Evolutionary conservation across 37 sponge, comb jelly and placozoan genomes (phyloP).

Genomic region (Dysidea cf. avara): DNA sequence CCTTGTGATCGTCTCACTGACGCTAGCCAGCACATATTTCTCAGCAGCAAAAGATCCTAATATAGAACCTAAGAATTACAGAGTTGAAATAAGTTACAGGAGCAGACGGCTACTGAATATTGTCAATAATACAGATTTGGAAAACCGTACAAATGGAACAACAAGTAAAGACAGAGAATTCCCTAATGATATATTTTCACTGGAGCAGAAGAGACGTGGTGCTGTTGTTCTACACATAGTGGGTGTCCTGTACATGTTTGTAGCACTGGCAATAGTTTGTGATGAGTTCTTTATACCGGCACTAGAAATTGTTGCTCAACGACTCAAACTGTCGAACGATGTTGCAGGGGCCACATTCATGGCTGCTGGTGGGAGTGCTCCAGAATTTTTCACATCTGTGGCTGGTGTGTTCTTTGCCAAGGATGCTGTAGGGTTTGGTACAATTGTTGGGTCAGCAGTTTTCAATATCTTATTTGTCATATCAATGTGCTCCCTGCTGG

Average conservation of each 20-base stretch:
- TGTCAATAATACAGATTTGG: too few species aligned
- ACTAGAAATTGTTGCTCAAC: slow-evolving; percentile 83
- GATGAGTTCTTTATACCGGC: slow-evolving; percentile 95
- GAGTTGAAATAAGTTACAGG: too few species aligned
- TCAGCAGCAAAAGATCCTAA: too few species aligned
- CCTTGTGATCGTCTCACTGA: too few species aligned
- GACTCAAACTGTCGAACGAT: slow-evolving; percentile 84
- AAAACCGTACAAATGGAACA: too few species aligned
- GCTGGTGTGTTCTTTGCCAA: slow-evolving; percentile 71
- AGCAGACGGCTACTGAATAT: too few species aligned
- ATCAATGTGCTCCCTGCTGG: slow-evolving; percentile 57
- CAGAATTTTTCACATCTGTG: slow-evolving; percentile 87
- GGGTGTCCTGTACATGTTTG: slow-evolving; percentile 7
- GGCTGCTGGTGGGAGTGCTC: slow-evolving; percentile 93
- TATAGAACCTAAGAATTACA: too few species aligned
- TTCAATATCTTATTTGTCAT: slow-evolving; percentile 87
- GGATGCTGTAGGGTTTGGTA: slow-evolving; percentile 81
- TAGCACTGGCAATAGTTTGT: slow-evolving; percentile 83
- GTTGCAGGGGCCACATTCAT: slow-evolving; percentile 96
- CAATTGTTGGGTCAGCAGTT: slow-evolving; percentile 89
- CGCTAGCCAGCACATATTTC: too few species aligned
- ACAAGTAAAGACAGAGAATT: too few species aligned
- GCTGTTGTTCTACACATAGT: slow-evolving; percentile 16
- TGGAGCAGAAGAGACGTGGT: slow-evolving; percentile 3
- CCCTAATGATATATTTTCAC: slow-evolving; percentile 4